Evolutionary conservation across 1,140 invertebrate genomes (phyloP), one percentile per base, ranked within the genome.

Genomic region (Euborellia annulipes): DNA sequence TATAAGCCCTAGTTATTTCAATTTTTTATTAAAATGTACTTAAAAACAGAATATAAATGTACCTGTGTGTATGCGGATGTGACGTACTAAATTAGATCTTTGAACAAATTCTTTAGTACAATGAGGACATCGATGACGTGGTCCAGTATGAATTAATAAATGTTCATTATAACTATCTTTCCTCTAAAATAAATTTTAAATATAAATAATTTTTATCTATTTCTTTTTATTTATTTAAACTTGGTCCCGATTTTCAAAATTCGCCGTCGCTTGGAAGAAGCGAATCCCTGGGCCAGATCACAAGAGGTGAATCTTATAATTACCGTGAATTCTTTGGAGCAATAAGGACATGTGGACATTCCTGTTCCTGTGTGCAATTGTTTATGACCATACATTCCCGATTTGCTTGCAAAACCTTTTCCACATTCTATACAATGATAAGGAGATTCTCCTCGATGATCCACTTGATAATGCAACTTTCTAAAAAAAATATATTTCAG

Each of bases 21-120:
- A 27, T 27, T 6, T 27, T 27, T 27, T 6, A 27, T 27, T 27
- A 27, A 27, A 27, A 11, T 6, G 4, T 27, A 27, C 4, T 27
- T 27, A 11, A 27, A 27, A 27, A 27, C 11, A 27, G 11, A 27
- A 6, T n/a, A 27, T 42, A 6, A 42, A 20, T n/a, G 13, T 17
- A 55, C 56, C 56, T 3, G 69, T 70, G 54, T 72, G 70, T 3
- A 68, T 61, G 0, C 70, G 61, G 49, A 69, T 68, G 56, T 72
- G 70, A 0, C 70, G 61, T 40, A 70, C 57, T 58, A 71, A 65
- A 57, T 72, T 72, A 34, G 68, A 70, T 38, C 67, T 63, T 49
- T 72, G 70, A 19, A 70, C 68, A 62, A 72, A 71, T 17, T 65
- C 60, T 60, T 69, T 68, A 16, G 67, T 62, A 52, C 70, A 72